phyloP scores from a whole-genome alignment of 2,113 vertebrate genomes.

The Pionites leucogaster region DNA sequence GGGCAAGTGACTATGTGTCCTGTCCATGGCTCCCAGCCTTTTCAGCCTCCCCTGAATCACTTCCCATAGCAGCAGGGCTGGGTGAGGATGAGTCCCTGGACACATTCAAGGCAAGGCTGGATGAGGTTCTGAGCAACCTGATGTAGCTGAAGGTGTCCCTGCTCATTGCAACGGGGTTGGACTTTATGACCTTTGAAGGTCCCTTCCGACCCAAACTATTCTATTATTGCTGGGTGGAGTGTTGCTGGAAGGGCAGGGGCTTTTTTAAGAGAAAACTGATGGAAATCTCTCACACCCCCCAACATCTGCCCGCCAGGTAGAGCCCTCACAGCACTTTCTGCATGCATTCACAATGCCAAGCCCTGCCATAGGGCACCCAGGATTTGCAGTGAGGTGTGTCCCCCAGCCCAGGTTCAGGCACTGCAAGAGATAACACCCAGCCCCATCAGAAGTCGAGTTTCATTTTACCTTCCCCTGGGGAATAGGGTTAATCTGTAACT shows the following conservation, averaged over 20 bases:
- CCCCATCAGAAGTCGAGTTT: not conserved
- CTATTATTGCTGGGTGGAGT: not conserved
- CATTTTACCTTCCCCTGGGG: conserved; percentile 14
- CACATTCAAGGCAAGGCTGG: not conserved
- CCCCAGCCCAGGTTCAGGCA: not conserved
- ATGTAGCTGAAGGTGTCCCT: not conserved
- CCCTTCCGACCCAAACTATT: not conserved
- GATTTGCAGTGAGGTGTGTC: not conserved
- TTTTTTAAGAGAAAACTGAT: not conserved
- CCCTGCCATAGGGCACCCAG: not conserved
- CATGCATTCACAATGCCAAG: rapidly evolving
- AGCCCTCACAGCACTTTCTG: rapidly evolving
- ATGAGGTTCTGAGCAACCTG: not conserved
- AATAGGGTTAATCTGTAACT: conserved; percentile 42
- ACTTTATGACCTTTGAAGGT: not conserved
- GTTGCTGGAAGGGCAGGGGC: not conserved
- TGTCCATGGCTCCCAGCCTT: rapidly evolving
- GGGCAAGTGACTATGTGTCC: rapidly evolving
- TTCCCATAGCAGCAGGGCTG: not conserved
- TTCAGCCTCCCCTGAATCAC: not conserved
- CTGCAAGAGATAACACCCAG: not conserved
- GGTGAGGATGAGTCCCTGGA: not conserved
- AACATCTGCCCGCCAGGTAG: rapidly evolving
- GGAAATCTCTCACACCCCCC: not conserved
- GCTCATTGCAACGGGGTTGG: not conserved